Base-by-base conservation (phyloP, 2,797 vertebrate species). In the Tympanoctomys barrerae region DNA sequence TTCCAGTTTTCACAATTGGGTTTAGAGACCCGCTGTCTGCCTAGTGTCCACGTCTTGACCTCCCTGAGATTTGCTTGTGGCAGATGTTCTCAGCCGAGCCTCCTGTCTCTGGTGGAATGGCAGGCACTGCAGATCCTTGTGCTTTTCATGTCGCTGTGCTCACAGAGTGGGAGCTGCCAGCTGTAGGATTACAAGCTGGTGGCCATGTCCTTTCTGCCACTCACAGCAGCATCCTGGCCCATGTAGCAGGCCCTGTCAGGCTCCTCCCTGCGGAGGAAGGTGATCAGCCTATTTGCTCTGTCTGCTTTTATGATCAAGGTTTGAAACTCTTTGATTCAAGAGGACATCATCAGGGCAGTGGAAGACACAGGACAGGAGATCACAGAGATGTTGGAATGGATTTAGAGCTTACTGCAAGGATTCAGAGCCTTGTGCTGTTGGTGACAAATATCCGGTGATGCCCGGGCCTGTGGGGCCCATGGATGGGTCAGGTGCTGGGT, bases 101-200 rank as follows among this genome's bases (percentile, higher is more conserved):
- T 75, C 24, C 2, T 2, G 12, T 26, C 71, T 16, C 24, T 14
- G 22, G 73, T 26, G 73, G 39, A 14, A 42, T 2, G 24, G 73
- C 42, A 14, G 71, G 71, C 39, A 7, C 71, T 75, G n/a, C 39
- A 73, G 71, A 42, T 26, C 24, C 10, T 11, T 21, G 22, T 14
- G 22, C 6, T 46, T 28, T 13, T 22, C 39, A 6, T 28, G 71
- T 46, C 11, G 0, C 71, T 21, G 19, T 7, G 12, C 39, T 3
- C 2, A 6, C 73, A 16, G 42, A 28, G 73, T 46, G 39, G 24
- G 73, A 75, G 42, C 73, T 46, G 39, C 71, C 7, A 13, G 39
- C 0, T 13, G 36, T 18, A 3, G 86, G 11, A 1, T n/a, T 4
- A 64, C 42, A 0, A 4, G 31, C 7, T 22, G 3, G 18, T 0